phyloP scores from a whole-genome alignment of 2,888 invertebrate species.

The Zygaena filipendulae region DNA sequence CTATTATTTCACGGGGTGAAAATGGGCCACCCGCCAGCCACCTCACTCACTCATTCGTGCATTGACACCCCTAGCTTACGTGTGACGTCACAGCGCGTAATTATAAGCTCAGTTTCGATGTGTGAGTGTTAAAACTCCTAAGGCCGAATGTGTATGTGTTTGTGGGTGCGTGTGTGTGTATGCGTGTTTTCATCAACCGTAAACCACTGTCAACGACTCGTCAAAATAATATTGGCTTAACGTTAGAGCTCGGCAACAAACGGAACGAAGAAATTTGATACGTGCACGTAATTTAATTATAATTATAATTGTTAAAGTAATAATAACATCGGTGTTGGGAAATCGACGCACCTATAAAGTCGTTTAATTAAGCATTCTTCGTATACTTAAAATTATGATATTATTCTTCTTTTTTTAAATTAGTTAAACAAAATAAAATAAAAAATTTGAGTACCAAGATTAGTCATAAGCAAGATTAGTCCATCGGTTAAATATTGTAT shows the following conservation, averaged over 20 bases:
- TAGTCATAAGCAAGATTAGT: too few relatives aligned
- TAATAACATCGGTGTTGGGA: slow-evolving; percentile 25
- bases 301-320: too few relatives aligned
- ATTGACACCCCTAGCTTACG: slow-evolving; percentile 33
- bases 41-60: slow-evolving; percentile 39
- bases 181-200: slow-evolving; percentile 62
- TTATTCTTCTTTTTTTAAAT: too few relatives aligned
- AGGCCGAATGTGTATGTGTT: slow-evolving; percentile 33
- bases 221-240: slow-evolving; percentile 66
- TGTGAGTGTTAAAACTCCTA: slow-evolving; percentile 29
- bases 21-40: slow-evolving; percentile 61
- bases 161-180: slow-evolving; percentile 48
- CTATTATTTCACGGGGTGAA: slow-evolving; percentile 68
- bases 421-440: too few relatives aligned
- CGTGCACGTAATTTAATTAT: slow-evolving; percentile 48
- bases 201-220: slow-evolving; percentile 67
- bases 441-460: too few relatives aligned
- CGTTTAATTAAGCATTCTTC: too few relatives aligned
- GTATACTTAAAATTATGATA: too few relatives aligned
- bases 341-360: too few relatives aligned
- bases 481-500: too few relatives aligned
- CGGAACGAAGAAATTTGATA: slow-evolving; percentile 48
- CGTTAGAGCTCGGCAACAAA: slow-evolving; percentile 41
- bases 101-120: slow-evolving; percentile 19
- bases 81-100: slow-evolving; percentile 27